Conservation (phyloP, 2,113 vertebrate species). For the Saguinus imperator region DNA sequence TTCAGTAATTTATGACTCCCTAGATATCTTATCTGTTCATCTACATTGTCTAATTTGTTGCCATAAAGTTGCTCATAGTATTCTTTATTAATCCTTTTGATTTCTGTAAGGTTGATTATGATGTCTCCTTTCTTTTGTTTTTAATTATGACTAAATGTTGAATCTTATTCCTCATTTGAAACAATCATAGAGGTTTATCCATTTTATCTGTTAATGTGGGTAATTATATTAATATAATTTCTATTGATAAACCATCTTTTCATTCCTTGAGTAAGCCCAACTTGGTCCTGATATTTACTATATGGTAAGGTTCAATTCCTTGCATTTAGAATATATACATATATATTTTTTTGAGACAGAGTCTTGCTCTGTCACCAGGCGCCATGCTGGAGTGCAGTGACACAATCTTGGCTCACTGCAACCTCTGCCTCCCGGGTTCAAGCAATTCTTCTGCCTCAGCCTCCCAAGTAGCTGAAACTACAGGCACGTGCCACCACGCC, state of each 20-base stretch:
- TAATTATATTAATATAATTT: conserved; percentile 27
- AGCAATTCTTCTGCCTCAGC: no score
- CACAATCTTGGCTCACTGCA: no score
- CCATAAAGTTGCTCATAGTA: background rate
- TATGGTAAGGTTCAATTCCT: background rate
- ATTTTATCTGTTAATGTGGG: conserved; percentile 33
- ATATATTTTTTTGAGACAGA: no score
- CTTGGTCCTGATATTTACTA: background rate
- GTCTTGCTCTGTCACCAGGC: no score
- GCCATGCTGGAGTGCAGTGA: no score
- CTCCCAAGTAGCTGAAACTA: no score
- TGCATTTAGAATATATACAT: background rate
- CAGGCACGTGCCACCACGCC: no score
- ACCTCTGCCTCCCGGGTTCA: no score
- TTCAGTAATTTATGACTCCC: background rate
- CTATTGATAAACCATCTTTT: background rate
- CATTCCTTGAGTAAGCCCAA: conserved; percentile 14
- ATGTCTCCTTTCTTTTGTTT: background rate
- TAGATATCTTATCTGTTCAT: conserved; percentile 1
- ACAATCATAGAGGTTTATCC: conserved; percentile 12
- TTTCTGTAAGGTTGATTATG: background rate
- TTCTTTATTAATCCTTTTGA: background rate
- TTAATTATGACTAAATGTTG: conserved; percentile 9
- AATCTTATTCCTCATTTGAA: conserved; percentile 18
- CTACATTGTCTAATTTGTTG: background rate